Evolutionary conservation across 2,113 vertebrate species (phyloP), one percentile per base, ranked within the genome.

Genomic region (Limnothrissa miodon): DNA sequence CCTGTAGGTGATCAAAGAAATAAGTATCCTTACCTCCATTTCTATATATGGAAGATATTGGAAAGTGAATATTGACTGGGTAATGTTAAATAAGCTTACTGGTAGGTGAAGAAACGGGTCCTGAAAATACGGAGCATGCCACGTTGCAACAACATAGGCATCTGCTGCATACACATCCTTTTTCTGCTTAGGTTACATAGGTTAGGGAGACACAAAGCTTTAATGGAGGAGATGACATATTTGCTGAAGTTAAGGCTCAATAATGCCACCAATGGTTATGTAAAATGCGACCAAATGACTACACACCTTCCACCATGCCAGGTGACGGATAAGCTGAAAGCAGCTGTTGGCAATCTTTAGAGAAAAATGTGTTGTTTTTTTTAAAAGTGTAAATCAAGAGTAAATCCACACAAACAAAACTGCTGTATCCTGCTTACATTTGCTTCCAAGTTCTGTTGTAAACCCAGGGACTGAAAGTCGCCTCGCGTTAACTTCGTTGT

Each of bases 51-150:
- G 9, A 45, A 45, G 29, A 46, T 45, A 80, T 51, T 51, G 15
- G 7, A 51, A 15, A 51, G 48, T 2, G 48, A 51, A 51, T 2
- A 51, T 11, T 11, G 17, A 51, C 7, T 1, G 17, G 48, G 48
- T 11, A 51, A 51, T 11, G 17, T 7, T 51, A 51, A 51, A 51
- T 51, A 13, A 51, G 48, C 44, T 80, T 80, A 80, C 79, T 25
- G 79, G 79, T 80, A 80, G 79, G 46, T 13, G n/a, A 23, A 80
- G 79, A 48, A 80, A 80, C 25, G 79, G 44, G 79, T 80, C 79
- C 44, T 80, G 79, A 5, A 45, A 25, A 48, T 80, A 9, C 29
- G 79, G 4, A 48, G 79, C 44, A 80, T 80, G 44, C 79, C 45
- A 80, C 48, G 79, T 80, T 44, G 44, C 79, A 80, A 80, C 79